Evolutionary conservation across 1,140 invertebrate genomes (phyloP), one percentile per base, ranked within the genome.

Genomic region (Anastrepha ludens): DNA sequence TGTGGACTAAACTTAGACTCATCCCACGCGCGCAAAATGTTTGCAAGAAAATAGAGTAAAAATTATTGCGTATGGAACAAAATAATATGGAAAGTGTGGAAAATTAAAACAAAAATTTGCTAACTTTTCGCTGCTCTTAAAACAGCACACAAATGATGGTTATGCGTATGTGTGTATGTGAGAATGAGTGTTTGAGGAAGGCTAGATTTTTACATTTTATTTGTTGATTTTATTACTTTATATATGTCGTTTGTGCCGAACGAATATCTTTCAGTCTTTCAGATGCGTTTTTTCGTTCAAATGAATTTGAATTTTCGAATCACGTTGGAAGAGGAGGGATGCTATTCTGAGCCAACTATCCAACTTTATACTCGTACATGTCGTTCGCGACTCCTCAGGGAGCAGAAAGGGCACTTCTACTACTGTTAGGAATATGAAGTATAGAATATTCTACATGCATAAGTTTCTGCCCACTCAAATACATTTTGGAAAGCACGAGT

Each of bases 211-310:
- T 58, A 47, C 74, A 81, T 58, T 81, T 81, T 81, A 81, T 81
- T 81, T 81, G n/a, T 50, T 81, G 47, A 81, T 81, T 81, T 81
- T 81, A 81, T 81, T 81, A 55, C 55, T 81, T 81, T 50, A 20
- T 55, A 67, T 67, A 20, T 81, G 74, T 55, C 74, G 47, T 81
- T 81, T 81, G n/a, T 81, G 74, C 29, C 50, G 74, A 81, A 81
- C 47, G 74, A 81, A 81, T 81, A 81, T 81, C 74, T 81, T 81
- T 81, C 74, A 81, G 47, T 81, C 74, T 81, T 81, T 81, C 74
- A 81, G 47, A 81, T 81, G 74, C 74, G 47, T 81, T 81, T 81
- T 81, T 81, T 81, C 74, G 74, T 55, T 7, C 6, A 81, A 81
- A 81, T 81, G 74, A 81, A 58, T 81, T 81, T 81, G 47, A 81